Evolutionary conservation across 2,888 invertebrate genomes (phyloP), one percentile per base, ranked within the genome.

Genomic region (Dryococelus australis): DNA sequence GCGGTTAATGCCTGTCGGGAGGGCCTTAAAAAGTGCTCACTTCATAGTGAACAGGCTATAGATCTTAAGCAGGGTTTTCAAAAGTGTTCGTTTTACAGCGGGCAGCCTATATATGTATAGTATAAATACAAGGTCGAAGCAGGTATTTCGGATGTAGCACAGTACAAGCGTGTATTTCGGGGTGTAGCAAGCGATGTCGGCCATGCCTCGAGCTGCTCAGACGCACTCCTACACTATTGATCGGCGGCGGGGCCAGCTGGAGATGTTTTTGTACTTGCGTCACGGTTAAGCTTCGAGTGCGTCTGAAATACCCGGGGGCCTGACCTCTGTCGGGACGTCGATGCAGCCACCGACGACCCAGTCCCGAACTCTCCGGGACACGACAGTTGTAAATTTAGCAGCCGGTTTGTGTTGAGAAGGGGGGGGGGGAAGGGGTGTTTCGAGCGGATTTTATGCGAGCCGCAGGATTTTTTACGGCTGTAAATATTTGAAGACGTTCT

Each of bases 261-360:
- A 24, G 65, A 24, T 65, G 65, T 65, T 47, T 47, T 47, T 65
- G 16, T 65, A 24, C 65, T 65, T 65, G n/a, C 65, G 65, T 65
- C 65, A 65, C 8, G 65, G 65, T n/a, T 65, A 65, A 65, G 6
- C 65, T 6, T 65, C 65, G 65, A 65, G 65, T 65, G 65, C 65
- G 65, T 65, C 65, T n/a, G 65, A 65, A 65, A 65, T 65, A 65
- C 65, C 65, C 65, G n/a, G 65, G 65, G 65, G n/a, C 65, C 16
- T 65, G 20, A 65, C 65, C 65, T n/a, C 65, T 24, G 24, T 16
- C 20, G 0, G 8, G 16, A 65, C 24, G 65, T 65, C 65, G 20
- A 65, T 65, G 65, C 47, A 47, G 47, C 16, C 2, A 0, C 47
- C 47, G n/a, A n/a, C 4, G 47, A 47, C 47, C 2, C 47, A 47